phyloP scores from a whole-genome alignment of 2,888 invertebrate genomes.

The Zhuqinia jingwanae region DNA sequence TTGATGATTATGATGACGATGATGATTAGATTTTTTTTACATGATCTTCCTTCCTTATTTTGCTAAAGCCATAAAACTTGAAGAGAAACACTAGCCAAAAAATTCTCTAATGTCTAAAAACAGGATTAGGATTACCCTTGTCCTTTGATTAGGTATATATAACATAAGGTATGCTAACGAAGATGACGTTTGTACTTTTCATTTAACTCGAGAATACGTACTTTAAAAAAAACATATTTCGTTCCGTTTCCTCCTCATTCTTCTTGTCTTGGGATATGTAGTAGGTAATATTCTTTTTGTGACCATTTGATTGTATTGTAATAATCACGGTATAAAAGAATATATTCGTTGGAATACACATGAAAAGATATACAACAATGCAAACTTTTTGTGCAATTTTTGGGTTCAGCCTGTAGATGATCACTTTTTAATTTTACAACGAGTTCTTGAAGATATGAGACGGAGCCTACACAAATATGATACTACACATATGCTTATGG shows the following conservation, averaged over 20 bases:
- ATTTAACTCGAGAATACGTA: too few relatives aligned
- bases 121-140: not conserved
- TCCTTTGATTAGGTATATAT: not conserved
- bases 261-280: too few relatives aligned
- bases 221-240: too few relatives aligned
- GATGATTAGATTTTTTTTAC: conserved; percentile 6
- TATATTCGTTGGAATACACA: too few relatives aligned
- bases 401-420: not conserved
- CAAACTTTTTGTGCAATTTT: not conserved
- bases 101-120: too few relatives aligned
- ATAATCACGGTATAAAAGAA: too few relatives aligned
- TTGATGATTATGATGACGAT: conserved; percentile 34
- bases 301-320: conserved; percentile 4
- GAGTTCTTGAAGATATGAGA: not conserved
- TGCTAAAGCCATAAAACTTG: not conserved
- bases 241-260: not conserved
- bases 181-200: too few relatives aligned
- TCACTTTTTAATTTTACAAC: not conserved
- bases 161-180: not conserved
- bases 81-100: not conserved
- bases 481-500: too few relatives aligned
- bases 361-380: not conserved
- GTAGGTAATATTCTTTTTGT: not conserved
- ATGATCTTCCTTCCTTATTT: not conserved
- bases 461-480: not conserved